Evolutionary conservation across 2,113 vertebrate genomes (phyloP), one percentile per base, ranked within the genome.

Genomic region (Diphyllodes magnificus): DNA sequence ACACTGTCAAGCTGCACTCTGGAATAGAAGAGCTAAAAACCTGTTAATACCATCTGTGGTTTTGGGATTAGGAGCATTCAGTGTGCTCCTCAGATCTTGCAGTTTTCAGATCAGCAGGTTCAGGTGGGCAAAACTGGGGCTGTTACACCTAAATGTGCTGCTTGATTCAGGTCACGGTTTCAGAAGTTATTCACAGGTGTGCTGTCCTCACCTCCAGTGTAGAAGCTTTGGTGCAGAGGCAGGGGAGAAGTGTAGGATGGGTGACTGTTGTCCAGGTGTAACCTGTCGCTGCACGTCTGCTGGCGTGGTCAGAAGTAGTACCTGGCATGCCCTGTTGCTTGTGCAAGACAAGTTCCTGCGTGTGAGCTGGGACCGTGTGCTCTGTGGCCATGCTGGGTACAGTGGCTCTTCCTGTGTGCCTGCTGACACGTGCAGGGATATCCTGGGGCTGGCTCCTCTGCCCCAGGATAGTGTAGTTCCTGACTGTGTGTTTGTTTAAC

Each of bases 351-450:
- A 44, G 22, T 33, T 76, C 27, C 79, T 65, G 40, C 2, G 7
- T 8, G 37, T 25, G 73, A 19, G 64, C 40, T 7, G 39, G n/a
- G 21, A 3, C 73, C 0, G 0, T 0, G 3, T 21, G 23, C 59
- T 56, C 49, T 1, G 1, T 4, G 2, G 51, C 40, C 15, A 0
- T 2, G 1, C 71, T 35, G 39, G 50, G 4, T 33, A 2, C 51
- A 6, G 39, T 1, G 1, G 12, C 23, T 31, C 35, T 54, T 54
- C 1, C 5, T 27, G 17, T 68, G 49, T 59, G 56, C 39, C 44
- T 64, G 37, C 54, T n/a, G 50, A 44, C 10, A 3, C 10, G 12
- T 31, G 51, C 33, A 2, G 4, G 49, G 79, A 13, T 80, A 16
- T 60, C 49, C 57, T 27, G 51, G 13, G 13, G 20, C 28, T 69